These are phyloP conservation scores for Rhizomys pruinosus DNA, from an alignment of 2,113 vertebrate species.

Conservation along the genomic window DNA sequence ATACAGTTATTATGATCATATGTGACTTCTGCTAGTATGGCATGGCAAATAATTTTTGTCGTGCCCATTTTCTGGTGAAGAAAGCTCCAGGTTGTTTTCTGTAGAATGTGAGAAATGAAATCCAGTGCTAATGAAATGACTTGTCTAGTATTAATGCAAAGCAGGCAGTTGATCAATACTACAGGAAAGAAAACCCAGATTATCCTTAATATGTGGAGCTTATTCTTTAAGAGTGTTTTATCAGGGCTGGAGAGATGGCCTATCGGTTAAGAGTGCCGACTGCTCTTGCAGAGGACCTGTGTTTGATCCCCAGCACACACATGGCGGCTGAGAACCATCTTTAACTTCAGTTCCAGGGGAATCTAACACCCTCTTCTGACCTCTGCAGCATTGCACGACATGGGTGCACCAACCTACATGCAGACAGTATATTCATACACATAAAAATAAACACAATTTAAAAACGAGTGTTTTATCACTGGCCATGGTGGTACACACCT, in stretches of 20 bases:
- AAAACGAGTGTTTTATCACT: not conserved
- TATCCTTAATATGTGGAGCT: not conserved
- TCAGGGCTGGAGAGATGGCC: too few relatives aligned
- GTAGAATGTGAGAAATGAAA: not conserved
- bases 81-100: not conserved
- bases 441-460: too few relatives aligned
- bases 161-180: not conserved
- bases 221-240: slow-evolving; percentile 3
- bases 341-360: too few relatives aligned
- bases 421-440: too few relatives aligned
- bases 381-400: too few relatives aligned
- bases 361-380: too few relatives aligned
- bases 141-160: slow-evolving; percentile 25
- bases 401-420: too few relatives aligned
- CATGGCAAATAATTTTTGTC: not conserved
- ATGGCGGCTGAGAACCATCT: too few relatives aligned
- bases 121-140: slow-evolving; percentile 29
- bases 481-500: not conserved
- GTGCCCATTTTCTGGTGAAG: not conserved
- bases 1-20: slow-evolving; percentile 42
- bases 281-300: too few relatives aligned
- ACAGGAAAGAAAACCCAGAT: not conserved
- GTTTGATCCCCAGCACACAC: too few relatives aligned
- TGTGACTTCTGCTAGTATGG: not conserved
- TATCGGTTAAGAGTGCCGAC: too few relatives aligned